Evolutionary conservation across 2,888 invertebrate species (phyloP).

Genomic region (Spisula solida): DNA sequence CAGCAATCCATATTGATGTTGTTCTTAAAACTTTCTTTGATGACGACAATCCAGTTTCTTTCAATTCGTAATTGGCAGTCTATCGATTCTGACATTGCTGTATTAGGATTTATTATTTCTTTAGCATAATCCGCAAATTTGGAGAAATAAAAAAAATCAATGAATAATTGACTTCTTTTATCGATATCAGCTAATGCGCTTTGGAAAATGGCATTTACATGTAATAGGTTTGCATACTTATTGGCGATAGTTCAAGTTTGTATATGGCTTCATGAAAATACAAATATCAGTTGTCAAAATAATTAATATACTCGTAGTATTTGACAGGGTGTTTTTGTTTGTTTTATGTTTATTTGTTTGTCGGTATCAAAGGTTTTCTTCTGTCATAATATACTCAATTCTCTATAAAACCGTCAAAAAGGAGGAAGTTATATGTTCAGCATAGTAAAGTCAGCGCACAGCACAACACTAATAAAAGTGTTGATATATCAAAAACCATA

Average conservation of each 20-base stretch:
- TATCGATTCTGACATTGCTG: not conserved
- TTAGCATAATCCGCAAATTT: not conserved
- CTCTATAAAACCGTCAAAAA: too few relatives aligned
- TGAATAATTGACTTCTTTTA: not conserved
- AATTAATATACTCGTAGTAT: too few relatives aligned
- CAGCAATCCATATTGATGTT: not conserved
- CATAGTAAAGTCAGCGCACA: too few relatives aligned
- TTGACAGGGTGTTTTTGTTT: too few relatives aligned
- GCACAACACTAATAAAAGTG: too few relatives aligned
- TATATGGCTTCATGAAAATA: too few relatives aligned
- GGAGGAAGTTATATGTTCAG: too few relatives aligned
- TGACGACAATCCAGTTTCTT: not conserved
- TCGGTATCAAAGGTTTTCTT: too few relatives aligned
- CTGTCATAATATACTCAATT: too few relatives aligned
- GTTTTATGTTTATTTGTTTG: too few relatives aligned
- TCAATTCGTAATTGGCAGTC: conserved; percentile 10
- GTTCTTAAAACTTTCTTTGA: not conserved
- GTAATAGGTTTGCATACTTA: not conserved
- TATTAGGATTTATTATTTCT: conserved; percentile 2
- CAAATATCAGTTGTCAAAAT: too few relatives aligned
- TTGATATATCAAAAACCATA: too few relatives aligned
- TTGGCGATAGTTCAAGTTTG: not conserved
- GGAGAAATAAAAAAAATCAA: not conserved
- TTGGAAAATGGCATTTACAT: not conserved
- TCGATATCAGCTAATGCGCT: conserved; percentile 9